phyloP scores from a whole-genome alignment of 2,113 vertebrate species.

The Mesocricetus auratus region DNA sequence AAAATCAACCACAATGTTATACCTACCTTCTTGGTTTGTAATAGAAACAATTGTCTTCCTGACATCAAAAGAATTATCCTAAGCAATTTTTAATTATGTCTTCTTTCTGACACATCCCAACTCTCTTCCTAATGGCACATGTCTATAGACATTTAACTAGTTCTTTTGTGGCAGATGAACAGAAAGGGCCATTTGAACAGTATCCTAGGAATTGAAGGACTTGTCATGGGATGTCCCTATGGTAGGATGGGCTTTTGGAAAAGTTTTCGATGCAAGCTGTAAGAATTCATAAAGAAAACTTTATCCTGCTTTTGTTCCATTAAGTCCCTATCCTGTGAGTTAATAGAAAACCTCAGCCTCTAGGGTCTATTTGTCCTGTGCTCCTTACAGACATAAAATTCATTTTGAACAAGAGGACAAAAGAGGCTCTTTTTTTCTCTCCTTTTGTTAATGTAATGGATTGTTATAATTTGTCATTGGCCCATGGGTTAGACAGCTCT shows the following conservation, averaged over 20 bases:
- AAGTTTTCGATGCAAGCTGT: neutral
- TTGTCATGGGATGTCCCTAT: neutral
- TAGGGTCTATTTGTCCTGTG: conserved; percentile 8
- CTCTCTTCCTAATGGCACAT: neutral
- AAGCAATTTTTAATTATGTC: neutral
- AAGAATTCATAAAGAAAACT: neutral
- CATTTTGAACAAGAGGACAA: conserved; percentile 30
- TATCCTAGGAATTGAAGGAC: neutral
- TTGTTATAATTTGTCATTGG: conserved; percentile 72
- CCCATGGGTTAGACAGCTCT: conserved; percentile 57
- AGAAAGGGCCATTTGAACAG: neutral
- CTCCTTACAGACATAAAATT: conserved; percentile 59
- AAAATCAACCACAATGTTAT: neutral
- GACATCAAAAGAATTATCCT: neutral
- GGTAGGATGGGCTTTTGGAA: neutral
- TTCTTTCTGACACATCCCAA: neutral
- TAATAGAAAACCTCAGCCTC: conserved; percentile 61
- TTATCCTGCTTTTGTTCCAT: neutral
- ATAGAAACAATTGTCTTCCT: neutral
- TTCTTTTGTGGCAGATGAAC: neutral
- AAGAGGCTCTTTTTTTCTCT: neutral
- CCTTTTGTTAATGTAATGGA: conserved; percentile 67
- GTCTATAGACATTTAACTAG: neutral
- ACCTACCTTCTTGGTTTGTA: neutral
- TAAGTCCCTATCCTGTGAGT: conserved; percentile 19